Conservation (phyloP, 2,888 invertebrate genomes). For the Diplazon laetatorius region DNA sequence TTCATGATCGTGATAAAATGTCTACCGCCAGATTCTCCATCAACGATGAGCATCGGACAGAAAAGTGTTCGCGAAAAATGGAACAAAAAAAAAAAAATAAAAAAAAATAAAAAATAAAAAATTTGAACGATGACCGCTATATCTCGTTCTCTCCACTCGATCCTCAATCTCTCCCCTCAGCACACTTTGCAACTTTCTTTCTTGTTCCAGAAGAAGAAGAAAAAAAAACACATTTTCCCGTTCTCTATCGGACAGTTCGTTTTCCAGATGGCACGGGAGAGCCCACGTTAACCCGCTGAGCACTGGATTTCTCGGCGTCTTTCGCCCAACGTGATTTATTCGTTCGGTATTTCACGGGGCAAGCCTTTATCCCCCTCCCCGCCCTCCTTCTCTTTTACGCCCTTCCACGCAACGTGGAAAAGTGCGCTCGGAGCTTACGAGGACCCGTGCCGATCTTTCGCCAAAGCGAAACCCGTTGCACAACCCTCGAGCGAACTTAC, state of each 20-base stretch:
- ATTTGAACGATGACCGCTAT: constrained; percentile 56
- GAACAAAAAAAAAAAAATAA: constrained; percentile 22
- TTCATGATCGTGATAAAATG: background rate
- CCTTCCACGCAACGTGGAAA: no score
- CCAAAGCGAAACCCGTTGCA: constrained; percentile 32
- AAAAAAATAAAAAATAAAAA: constrained; percentile 25
- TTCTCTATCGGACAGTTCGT: constrained; percentile 56
- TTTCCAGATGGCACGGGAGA: background rate
- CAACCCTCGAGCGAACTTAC: constrained; percentile 55
- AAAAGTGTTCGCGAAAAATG: background rate
- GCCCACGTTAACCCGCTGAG: constrained; percentile 12
- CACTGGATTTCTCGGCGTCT: constrained; percentile 45
- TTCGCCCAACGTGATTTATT: constrained; percentile 60
- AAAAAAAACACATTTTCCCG: no score
- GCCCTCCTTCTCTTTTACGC: no score
- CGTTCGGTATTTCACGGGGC: constrained; percentile 60
- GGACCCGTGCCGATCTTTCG: no score
- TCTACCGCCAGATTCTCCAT: background rate
- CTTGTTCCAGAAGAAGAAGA: constrained; percentile 51
- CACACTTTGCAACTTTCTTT: constrained; percentile 47
- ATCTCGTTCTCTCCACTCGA: constrained; percentile 42
- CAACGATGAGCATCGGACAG: background rate
- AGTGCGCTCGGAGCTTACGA: constrained; percentile 53
- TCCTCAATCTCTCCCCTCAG: constrained; percentile 52
- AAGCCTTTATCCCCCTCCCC: no score